Evolutionary conservation across 2,888 invertebrate genomes (phyloP), one percentile per base, ranked within the genome.

Genomic region (Aspidiotus rigidus): DNA sequence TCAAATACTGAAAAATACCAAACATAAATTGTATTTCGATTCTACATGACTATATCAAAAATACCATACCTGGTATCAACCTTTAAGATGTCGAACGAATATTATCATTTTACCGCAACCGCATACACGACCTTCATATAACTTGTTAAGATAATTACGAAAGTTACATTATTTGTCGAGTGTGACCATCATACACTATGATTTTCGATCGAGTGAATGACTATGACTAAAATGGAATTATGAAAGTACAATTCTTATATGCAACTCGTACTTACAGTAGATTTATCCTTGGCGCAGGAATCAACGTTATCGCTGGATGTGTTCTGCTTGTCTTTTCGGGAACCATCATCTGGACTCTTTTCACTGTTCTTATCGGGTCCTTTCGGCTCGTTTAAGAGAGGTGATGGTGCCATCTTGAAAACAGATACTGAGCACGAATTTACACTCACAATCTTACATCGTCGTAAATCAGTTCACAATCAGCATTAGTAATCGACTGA

Each of bases 381-480:
- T 64, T 64, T 64, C 41, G 64, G 64, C 64, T 64, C 64, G 55
- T 64, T 41, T 17, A 64, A 53, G 53, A 64, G 54, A 64, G 64
- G 64, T 64, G 64, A 64, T 64, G 64, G 64, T 64, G 64, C 64
- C 64, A 64, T 64, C 64, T 64, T 64, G 64, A 64, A 64, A 55
- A 64, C 64, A 54, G 54, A 28, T 28, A 3, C 1, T 55, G 64
- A 54, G 41, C 41, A 64, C 64, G 54, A 64, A 53, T 64, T 64
- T 64, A 64, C 54, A 64, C 55, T 64, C 41, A 10, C 54, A 55
- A n/a, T 55, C 55, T 64, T 41, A 64, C 64, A 64, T 64, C 40
- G 64, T 64, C 55, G 49, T 13, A 49, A 49, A 49, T 49, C 49
- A n/a, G 6, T n/a, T 13, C 28, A 28, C 28, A 28, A 28, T 28